These are phyloP conservation scores for Scalopus aquaticus DNA, from an alignment of 2,113 vertebrate species.

Conservation along the genomic window DNA sequence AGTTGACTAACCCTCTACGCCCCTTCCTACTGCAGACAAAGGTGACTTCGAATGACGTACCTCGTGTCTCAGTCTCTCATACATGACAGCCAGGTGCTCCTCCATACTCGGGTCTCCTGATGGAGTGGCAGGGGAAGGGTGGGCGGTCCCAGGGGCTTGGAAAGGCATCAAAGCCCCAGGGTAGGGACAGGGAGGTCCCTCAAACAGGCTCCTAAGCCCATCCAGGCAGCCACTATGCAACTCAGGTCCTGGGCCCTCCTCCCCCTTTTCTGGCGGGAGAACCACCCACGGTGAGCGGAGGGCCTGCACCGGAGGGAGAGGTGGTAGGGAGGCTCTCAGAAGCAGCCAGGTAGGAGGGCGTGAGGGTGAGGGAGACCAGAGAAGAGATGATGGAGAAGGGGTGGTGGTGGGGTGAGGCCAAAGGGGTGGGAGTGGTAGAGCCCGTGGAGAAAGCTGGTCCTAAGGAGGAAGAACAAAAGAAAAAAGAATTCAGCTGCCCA, in stretches of 20 bases:
- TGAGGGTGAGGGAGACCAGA: not conserved
- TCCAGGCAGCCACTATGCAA: slow-evolving; percentile 78
- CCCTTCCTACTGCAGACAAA: not conserved
- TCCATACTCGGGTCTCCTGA: slow-evolving; percentile 81
- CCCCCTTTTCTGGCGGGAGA: slow-evolving; percentile 74
- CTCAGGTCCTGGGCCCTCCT: slow-evolving; percentile 80
- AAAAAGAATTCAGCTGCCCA: not conserved
- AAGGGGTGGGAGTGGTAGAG: slow-evolving; percentile 60
- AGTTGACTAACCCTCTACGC: not conserved
- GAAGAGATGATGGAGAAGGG: not conserved
- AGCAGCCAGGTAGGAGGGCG: not conserved
- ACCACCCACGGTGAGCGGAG: slow-evolving; percentile 84
- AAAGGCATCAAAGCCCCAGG: slow-evolving; percentile 69
- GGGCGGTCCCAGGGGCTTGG: slow-evolving; percentile 48
- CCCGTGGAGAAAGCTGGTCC: slow-evolving; percentile 68
- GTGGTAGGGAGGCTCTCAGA: not conserved
- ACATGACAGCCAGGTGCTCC: slow-evolving; percentile 88
- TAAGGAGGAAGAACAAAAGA: slow-evolving; percentile 44
- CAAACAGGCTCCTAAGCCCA: slow-evolving; percentile 88
- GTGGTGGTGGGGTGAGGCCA: slow-evolving; percentile 45
- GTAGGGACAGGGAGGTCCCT: slow-evolving; percentile 86
- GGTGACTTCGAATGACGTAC: slow-evolving; percentile 78
- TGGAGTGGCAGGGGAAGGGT: slow-evolving; percentile 35
- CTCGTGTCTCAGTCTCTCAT: slow-evolving; percentile 89
- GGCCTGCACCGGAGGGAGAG: slow-evolving; percentile 73